These are phyloP conservation scores for Carassius gibelio DNA, from an alignment of 2,113 vertebrate genomes.

Conservation along the genomic window DNA sequence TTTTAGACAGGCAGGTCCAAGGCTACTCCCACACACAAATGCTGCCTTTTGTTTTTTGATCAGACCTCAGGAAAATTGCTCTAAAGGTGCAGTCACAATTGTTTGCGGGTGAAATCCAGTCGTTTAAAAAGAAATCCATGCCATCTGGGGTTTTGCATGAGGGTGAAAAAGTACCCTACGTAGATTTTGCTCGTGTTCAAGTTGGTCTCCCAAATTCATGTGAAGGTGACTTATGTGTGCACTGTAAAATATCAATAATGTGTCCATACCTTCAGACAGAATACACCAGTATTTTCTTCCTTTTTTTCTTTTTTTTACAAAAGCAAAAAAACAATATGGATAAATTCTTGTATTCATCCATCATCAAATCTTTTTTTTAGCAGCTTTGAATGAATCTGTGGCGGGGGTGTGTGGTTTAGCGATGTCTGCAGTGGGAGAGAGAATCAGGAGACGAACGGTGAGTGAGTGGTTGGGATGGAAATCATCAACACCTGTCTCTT, in stretches of 20 bases:
- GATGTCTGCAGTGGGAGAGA: too few species aligned
- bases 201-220: not conserved
- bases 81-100: not conserved
- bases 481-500: too few species aligned
- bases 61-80: not conserved
- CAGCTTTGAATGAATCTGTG: not conserved
- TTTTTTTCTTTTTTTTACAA: not conserved
- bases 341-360: not conserved
- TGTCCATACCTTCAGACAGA: not conserved
- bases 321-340: not conserved
- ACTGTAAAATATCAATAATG: not conserved
- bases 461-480: too few species aligned
- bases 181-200: not conserved
- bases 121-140: not conserved
- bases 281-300: not conserved
- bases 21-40: not conserved
- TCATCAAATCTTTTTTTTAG: not conserved
- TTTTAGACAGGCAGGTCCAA: conserved; percentile 16
- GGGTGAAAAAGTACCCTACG: too few species aligned
- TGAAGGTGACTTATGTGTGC: not conserved
- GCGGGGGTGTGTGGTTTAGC: too few species aligned
- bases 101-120: not conserved
- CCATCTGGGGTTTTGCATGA: not conserved
- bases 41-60: conserved; percentile 13
- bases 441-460: too few species aligned